A percentile compares a stretch with the other conserved stretches of the same genome.
These are phyloP conservation scores for Palythoa grandiflora DNA, from an alignment of 92 coral and sea anemone genomes.

Conservation along the genomic window DNA sequence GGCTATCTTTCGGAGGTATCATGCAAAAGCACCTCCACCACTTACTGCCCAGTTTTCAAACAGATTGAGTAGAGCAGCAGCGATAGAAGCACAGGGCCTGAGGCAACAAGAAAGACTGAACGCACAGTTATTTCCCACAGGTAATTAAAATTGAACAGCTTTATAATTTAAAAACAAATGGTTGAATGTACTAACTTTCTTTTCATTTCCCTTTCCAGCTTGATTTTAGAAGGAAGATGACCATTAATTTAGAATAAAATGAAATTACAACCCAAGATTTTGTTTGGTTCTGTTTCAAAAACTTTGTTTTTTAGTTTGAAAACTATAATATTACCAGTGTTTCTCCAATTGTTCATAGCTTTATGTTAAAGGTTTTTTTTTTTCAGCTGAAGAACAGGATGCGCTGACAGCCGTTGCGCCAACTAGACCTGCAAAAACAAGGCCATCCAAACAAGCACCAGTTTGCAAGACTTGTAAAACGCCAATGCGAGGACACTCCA, in stretches of 20 bases:
- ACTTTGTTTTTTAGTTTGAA: background rate
- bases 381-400: background rate
- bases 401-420: background rate
- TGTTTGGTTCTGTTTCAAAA: conserved; percentile 5
- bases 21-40: background rate
- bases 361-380: background rate
- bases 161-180: no score
- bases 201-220: background rate
- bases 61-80: background rate
- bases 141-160: background rate
- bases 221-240: conserved; percentile 15
- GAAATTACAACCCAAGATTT: conserved; percentile 2
- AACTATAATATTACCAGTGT: background rate
- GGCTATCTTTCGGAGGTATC: background rate
- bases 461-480: background rate
- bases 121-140: background rate
- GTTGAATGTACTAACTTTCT: background rate
- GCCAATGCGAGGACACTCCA: background rate
- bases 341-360: background rate
- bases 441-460: background rate
- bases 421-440: background rate
- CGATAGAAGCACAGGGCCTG: background rate
- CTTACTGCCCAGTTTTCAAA: background rate
- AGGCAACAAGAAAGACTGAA: background rate
- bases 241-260: conserved; percentile 16